Base-by-base conservation (phyloP, 1,140 invertebrate species). In the Drosophila santomea region DNA sequence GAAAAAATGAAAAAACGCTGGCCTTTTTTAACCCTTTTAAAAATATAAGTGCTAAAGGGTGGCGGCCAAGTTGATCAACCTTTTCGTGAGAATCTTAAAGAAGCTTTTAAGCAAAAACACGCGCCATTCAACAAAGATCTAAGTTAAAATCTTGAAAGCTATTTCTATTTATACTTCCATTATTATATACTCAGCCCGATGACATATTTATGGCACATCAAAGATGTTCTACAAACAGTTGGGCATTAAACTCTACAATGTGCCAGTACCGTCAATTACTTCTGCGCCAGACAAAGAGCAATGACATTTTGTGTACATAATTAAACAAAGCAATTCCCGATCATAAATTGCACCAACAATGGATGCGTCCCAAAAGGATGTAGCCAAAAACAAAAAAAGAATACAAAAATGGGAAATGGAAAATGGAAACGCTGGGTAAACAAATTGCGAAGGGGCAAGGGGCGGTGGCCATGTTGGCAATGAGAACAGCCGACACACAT, bases 381-480 rank as follows among this genome's bases (percentile, higher is more conserved):
- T 44, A 44, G 61, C 39, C 52, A 58, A 75, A 75, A 55, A 68
- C 48, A 45, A 17, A 32, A 32, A 56, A 41, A 48, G 12, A 44
- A 14, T 14, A 39, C 14, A 39, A 39, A 39, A 39, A 39, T 25
- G 25, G 10, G 11, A 8, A 36, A 11, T 36, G 35, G 35, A 8
- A 51, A 72, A 55, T 59, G 48, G 50, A 55, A 67, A 59, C 41
- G 39, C 17, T 57, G 23, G 38, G 73, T 59, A 67, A 76, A 75
- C 61, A 75, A 58, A 44, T 32, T 28, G 11, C 35, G 28, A 43
- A 50, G 10, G 23, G 20, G 55, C 17, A 56, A 17, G 75, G 57
- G 71, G 76, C 72, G 57, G 72, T 67, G 60, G 76, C 60, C 83
- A 81, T 85, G 78, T 86, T 74, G 60, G 60, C 20, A 62, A 48